Percentiles rank a stretch among this genome's conserved stretches.
These are phyloP conservation scores for Sebastes reedi DNA, from an alignment of 2,797 vertebrate genomes.

Conservation along the genomic window DNA sequence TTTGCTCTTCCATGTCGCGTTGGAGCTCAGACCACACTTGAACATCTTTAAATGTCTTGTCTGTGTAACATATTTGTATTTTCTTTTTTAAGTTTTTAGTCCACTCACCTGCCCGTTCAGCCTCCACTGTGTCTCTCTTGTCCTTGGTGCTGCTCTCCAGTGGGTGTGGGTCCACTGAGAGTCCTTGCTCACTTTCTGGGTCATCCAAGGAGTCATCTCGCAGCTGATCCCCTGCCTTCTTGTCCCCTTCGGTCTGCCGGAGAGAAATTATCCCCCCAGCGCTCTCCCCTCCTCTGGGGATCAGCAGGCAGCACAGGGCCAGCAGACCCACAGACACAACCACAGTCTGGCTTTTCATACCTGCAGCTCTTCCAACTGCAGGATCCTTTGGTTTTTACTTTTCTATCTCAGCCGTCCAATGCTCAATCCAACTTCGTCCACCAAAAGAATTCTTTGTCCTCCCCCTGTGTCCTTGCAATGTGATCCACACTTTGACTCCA, in stretches of 20 bases:
- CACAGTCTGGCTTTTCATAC: slow-evolving; percentile 64
- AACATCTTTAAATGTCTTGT: not conserved
- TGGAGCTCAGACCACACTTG: not conserved
- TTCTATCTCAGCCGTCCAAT: not conserved
- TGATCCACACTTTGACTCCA: slow-evolving; percentile 55
- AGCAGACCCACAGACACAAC: slow-evolving; percentile 65
- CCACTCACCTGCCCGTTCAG: slow-evolving; percentile 65
- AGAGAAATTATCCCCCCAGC: slow-evolving; percentile 65
- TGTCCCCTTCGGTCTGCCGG: slow-evolving; percentile 13
- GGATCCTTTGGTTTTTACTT: slow-evolving; percentile 34
- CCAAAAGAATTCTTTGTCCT: slow-evolving; percentile 9
- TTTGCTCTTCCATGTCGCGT: slow-evolving; percentile 6
- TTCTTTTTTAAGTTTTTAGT: not conserved
- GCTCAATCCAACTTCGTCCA: slow-evolving; percentile 11
- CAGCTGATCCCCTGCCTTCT: slow-evolving; percentile 20
- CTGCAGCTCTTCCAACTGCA: slow-evolving; percentile 48
- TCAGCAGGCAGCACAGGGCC: slow-evolving; percentile 73
- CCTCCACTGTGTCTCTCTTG: slow-evolving; percentile 45
- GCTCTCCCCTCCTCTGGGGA: slow-evolving; percentile 64
- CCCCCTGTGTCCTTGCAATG: slow-evolving; percentile 32
- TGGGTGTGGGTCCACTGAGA: slow-evolving; percentile 23
- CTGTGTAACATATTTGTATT: not conserved
- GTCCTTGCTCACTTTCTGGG: slow-evolving; percentile 49
- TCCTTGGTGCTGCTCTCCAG: slow-evolving; percentile 18
- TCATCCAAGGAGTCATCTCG: slow-evolving; percentile 46